Percentiles rank a stretch among this genome's conserved stretches.
phyloP scores from a whole-genome alignment of 1,140 invertebrate genomes.

The Gryon sp. region DNA sequence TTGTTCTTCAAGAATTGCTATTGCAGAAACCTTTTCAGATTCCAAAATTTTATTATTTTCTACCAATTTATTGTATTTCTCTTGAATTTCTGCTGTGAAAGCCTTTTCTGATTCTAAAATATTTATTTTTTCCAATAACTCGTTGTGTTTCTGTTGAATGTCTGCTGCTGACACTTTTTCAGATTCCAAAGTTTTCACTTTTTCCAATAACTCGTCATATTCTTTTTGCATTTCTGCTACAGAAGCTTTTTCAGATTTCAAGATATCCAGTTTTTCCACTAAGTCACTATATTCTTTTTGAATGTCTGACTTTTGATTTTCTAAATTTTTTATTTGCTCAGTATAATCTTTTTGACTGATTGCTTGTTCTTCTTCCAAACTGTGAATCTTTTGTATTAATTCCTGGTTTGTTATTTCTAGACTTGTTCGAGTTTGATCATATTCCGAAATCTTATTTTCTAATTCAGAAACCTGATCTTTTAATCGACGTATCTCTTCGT shows the following conservation, averaged over 20 bases:
- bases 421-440: not conserved
- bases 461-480: not conserved
- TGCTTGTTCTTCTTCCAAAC: not conserved
- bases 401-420: conserved; percentile 1
- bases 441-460: not conserved
- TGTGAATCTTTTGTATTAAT: not conserved
- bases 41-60: conserved; percentile 6
- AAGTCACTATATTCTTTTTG: no score
- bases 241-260: not conserved
- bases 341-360: not conserved
- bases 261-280: not conserved
- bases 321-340: not conserved
- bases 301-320: not conserved
- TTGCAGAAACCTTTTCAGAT: not conserved
- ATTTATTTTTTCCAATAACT: not conserved
- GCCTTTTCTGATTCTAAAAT: conserved; percentile 1
- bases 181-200: conserved; percentile 1
- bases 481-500: not conserved
- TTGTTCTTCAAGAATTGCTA: no score
- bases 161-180: not conserved
- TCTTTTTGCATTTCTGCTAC: not conserved
- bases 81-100: not conserved
- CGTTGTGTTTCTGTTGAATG: no score
- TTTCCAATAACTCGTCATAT: no score
- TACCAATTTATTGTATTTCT: conserved; percentile 13